Evolutionary conservation across 2,113 vertebrate species (phyloP).

Genomic region (Bambusicola thoracicus): DNA sequence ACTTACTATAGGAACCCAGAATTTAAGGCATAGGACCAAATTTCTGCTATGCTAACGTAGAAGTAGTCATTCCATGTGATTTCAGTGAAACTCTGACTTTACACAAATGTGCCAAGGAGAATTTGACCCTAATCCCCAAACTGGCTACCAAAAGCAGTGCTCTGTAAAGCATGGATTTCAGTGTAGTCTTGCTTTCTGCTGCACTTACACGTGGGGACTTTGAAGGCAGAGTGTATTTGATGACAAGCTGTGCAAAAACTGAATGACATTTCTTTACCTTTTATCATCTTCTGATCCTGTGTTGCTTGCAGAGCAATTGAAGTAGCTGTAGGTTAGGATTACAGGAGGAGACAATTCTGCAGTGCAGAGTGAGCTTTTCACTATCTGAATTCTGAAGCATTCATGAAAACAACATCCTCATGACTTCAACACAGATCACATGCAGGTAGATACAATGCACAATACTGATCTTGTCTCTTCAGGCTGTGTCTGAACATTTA

Average conservation of each 20-base stretch:
- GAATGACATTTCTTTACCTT: constrained; percentile 63
- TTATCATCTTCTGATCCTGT: constrained; percentile 58
- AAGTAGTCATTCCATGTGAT: constrained; percentile 20
- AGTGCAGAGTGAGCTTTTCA: constrained; percentile 66
- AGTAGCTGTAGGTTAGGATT: constrained; percentile 69
- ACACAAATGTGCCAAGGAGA: constrained; percentile 47
- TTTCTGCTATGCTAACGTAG: not conserved
- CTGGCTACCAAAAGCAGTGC: constrained; percentile 55
- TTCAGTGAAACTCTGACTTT: constrained; percentile 30
- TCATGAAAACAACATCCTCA: constrained; percentile 78
- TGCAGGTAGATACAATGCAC: constrained; percentile 82
- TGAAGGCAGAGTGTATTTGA: constrained; percentile 39
- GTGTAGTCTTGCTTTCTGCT: constrained; percentile 37
- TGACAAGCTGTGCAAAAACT: constrained; percentile 56
- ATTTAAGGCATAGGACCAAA: constrained; percentile 3
- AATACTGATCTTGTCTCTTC: constrained; percentile 76
- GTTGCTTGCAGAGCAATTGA: constrained; percentile 67
- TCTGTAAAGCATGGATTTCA: constrained; percentile 58
- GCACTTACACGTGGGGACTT: not conserved
- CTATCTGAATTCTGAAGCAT: constrained; percentile 76
- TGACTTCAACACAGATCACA: constrained; percentile 80
- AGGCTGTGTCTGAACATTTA: constrained; percentile 65
- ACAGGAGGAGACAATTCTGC: constrained; percentile 70
- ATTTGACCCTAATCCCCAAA: constrained; percentile 63
- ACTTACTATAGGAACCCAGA: constrained; percentile 5